Conservation (phyloP, 2,888 invertebrate genomes). For the Calliopum simillimum region DNA sequence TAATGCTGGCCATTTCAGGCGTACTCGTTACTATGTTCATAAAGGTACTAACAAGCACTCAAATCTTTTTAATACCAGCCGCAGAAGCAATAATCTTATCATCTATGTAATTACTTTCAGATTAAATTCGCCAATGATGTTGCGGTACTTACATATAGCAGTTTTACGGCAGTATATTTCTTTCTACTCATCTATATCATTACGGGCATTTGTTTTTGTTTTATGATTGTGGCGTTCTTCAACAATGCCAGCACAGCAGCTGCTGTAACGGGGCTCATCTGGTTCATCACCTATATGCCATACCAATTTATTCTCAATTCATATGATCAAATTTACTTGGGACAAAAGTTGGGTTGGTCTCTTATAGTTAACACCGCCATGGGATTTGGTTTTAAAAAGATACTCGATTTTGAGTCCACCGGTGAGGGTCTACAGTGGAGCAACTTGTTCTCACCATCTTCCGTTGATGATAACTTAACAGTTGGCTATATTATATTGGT, state of each 20-base stretch:
- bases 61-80: too few relatives aligned
- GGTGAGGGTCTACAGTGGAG: conserved; percentile 70
- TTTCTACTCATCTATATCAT: conserved; percentile 78
- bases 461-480: conserved; percentile 75
- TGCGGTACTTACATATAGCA: conserved; percentile 76
- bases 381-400: conserved; percentile 79
- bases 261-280: conserved; percentile 79
- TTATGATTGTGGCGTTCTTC: conserved; percentile 81
- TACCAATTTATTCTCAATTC: conserved; percentile 75
- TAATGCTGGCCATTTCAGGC: conserved; percentile 72
- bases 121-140: conserved; percentile 61
- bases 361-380: conserved; percentile 81
- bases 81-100: too few relatives aligned
- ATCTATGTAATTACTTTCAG: not conserved
- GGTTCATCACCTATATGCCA: conserved; percentile 79
- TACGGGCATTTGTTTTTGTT: conserved; percentile 79
- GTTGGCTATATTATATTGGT: conserved; percentile 80
- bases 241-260: conserved; percentile 82
- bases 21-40: conserved; percentile 20
- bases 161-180: conserved; percentile 75
- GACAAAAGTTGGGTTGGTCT: conserved; percentile 73
- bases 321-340: conserved; percentile 73
- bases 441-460: conserved; percentile 72
- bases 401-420: conserved; percentile 75
- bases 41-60: conserved; percentile 63